Base-by-base conservation (phyloP, 2,888 invertebrate species). In the Aspidiotus rigidus region DNA sequence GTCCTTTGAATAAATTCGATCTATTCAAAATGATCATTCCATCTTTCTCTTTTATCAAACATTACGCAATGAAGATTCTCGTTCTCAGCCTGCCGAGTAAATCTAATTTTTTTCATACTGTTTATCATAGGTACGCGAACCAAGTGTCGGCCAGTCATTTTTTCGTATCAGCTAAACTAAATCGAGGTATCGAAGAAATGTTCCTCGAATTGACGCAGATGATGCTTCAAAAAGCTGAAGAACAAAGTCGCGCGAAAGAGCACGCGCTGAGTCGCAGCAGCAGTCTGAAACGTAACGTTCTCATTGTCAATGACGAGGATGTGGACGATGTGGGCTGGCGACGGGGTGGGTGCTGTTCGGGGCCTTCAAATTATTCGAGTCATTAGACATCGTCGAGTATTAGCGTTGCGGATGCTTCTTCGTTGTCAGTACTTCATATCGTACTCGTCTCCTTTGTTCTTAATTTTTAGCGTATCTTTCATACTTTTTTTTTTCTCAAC, bases 131-230 rank as follows among this genome's bases (percentile, higher is more conserved):
- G 71, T 96, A 96, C 80, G 89, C 96, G 5, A 83, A 84, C 73
- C 88, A 89, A 77, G 95, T 96, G 7, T 94, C 93, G 69, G 96
- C 97, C 1, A 85, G 86, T 75, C 95, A 96, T 79, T 92, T 87
- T 78, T 88, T 91, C 77, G 93, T 95, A 44, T 96, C 96, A 42
- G 97, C 97, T 0, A 97, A 97, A 80, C 79, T 86, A 71, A 94
- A 94, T 78, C 85, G 88, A 78, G 94, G 94, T 42, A 89, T 96
- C 7, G 92, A 94, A 77, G 93, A 96, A 72, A 82, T 96, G 76
- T 96, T 96, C 78, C 78, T 93, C 62, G 87, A 90, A 73, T 79
- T 97, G 71, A 89, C 91, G 53, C 84, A 85, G 76, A 84, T 86
- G 74, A 89, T 93, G 87, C 83, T 90, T 40, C 77, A 77, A 67